phyloP scores from a whole-genome alignment of 2,888 invertebrate species.

The Heliconius ethilla region DNA sequence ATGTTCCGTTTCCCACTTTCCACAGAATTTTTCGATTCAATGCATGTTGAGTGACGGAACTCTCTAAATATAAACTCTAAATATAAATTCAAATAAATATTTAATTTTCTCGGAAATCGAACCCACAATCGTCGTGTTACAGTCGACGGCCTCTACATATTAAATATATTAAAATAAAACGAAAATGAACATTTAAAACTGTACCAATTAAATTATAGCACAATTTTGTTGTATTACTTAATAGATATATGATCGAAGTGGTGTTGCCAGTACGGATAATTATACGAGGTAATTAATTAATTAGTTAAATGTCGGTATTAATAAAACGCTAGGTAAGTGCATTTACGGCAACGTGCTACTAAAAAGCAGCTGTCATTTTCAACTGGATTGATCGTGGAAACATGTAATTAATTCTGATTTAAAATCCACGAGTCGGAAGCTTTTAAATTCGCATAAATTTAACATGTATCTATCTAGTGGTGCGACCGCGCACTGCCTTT shows the following conservation, averaged over 20 bases:
- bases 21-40: too few species aligned
- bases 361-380: slow-evolving; percentile 53
- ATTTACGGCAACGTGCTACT: slow-evolving; percentile 36
- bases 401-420: slow-evolving; percentile 72
- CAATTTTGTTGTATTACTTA: slow-evolving; percentile 20
- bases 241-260: slow-evolving; percentile 19
- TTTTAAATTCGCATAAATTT: slow-evolving; percentile 79
- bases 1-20: too few species aligned
- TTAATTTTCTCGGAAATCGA: too few species aligned
- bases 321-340: slow-evolving; percentile 38
- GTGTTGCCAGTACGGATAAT: slow-evolving; percentile 32
- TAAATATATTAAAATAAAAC: background rate
- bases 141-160: background rate
- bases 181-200: slow-evolving; percentile 1
- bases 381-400: slow-evolving; percentile 63
- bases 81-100: too few species aligned
- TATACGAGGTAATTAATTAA: slow-evolving; percentile 38
- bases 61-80: too few species aligned
- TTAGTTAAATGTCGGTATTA: slow-evolving; percentile 41
- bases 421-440: slow-evolving; percentile 69
- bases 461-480: slow-evolving; percentile 65
- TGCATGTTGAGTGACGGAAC: too few species aligned
- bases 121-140: background rate
- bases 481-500: slow-evolving; percentile 67
- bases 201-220: slow-evolving; percentile 1